These are phyloP conservation scores for Melanerpes aurifrons DNA, from an alignment of 2,113 vertebrate genomes.

Conservation along the genomic window DNA sequence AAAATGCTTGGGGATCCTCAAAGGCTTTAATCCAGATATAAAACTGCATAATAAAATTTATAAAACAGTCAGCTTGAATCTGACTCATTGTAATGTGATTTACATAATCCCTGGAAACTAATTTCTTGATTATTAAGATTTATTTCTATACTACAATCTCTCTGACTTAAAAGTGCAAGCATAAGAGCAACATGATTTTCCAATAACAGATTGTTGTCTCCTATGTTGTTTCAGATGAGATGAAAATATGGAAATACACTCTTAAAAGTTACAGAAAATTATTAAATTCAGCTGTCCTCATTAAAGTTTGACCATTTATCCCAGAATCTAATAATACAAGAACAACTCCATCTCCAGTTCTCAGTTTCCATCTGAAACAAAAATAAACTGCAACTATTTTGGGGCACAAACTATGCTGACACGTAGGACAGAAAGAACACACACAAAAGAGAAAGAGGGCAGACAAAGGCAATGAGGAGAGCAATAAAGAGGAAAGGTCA, in stretches of 20 bases:
- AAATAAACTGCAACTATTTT: not conserved
- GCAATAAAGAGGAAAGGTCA: not conserved
- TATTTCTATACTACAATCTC: not conserved
- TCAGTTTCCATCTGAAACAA: not conserved
- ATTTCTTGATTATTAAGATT: not conserved
- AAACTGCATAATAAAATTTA: not conserved
- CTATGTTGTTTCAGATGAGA: not conserved
- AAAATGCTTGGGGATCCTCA: not conserved
- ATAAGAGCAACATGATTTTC: not conserved
- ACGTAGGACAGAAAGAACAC: not conserved
- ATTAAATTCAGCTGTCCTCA: not conserved
- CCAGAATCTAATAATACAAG: not conserved
- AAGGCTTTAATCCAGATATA: slow-evolving; percentile 1
- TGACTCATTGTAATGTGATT: not conserved
- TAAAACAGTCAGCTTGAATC: not conserved
- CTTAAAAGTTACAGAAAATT: not conserved
- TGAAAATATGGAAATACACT: not conserved
- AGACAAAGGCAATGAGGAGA: not conserved
- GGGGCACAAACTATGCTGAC: not conserved
- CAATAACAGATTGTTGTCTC: not conserved
- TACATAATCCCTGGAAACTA: slow-evolving; percentile 1
- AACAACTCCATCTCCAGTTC: not conserved
- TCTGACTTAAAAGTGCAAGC: not conserved
- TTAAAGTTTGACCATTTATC: not conserved
- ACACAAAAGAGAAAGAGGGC: not conserved